Evolutionary conservation across 2,888 invertebrate genomes (phyloP).

Genomic region (Operophtera brumata): DNA sequence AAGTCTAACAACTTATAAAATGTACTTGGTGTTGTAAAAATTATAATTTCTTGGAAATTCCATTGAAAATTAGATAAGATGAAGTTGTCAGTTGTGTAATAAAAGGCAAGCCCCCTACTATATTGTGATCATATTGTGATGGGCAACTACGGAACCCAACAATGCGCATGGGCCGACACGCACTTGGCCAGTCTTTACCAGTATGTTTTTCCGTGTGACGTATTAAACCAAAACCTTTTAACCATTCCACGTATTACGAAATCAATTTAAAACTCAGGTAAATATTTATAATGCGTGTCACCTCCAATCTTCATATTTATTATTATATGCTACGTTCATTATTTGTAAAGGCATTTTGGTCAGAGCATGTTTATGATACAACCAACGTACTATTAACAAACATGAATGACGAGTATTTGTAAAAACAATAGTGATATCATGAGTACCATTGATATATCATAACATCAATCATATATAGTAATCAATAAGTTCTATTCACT

Average conservation of each 20-base stretch:
- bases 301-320: slow-evolving; percentile 22
- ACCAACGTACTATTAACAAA: slow-evolving; percentile 49
- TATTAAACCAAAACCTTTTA: too few relatives aligned
- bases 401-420: slow-evolving; percentile 49
- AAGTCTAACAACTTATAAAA: too few relatives aligned
- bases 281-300: slow-evolving; percentile 28
- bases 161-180: too few relatives aligned
- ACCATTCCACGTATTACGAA: slow-evolving; percentile 6
- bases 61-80: too few relatives aligned
- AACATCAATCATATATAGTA: neutral
- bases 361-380: slow-evolving; percentile 44
- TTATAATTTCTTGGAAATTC: too few relatives aligned
- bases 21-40: too few relatives aligned
- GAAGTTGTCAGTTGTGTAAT: too few relatives aligned
- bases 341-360: slow-evolving; percentile 40
- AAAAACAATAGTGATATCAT: slow-evolving; percentile 54
- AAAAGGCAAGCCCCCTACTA: too few relatives aligned
- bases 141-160: too few relatives aligned
- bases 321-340: slow-evolving; percentile 33
- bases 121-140: too few relatives aligned
- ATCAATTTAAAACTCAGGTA: slow-evolving; percentile 21
- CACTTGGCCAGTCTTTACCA: too few relatives aligned
- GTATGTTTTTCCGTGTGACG: too few relatives aligned
- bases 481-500: neutral
- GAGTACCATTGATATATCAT: slow-evolving; percentile 18